Evolutionary conservation across 2,888 invertebrate species (phyloP), one percentile per base, ranked within the genome.

Genomic region (Unio delphinus): DNA sequence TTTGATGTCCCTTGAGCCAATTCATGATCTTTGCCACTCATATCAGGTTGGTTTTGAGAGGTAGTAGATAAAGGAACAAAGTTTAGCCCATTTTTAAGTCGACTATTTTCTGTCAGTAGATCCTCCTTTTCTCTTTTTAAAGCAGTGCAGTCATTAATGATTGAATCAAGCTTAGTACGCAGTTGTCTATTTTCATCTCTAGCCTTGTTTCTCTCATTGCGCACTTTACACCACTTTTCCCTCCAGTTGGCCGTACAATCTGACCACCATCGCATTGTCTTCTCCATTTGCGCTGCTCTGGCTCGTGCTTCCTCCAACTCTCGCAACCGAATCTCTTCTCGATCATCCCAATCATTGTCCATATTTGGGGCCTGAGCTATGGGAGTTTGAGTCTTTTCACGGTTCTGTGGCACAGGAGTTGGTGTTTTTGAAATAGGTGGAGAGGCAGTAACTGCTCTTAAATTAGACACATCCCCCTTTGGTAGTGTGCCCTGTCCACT

Each of bases 241-340:
- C 96, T 92, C 97, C 97, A 97, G 88, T 96, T 96, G 1, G 97
- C 96, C 0, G 98, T 98, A 89, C 99, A 99, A 90, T 98, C 98
- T 66, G 95, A 97, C 98, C 95, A 99, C 98, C 98, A 99, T 72
- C 97, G 80, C 98, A 99, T 98, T 0, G 98, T 99, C 90, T 98
- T 98, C 90, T 99, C 99, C 99, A 99, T 99, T 91, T 99, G 98
- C 0, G 97, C 95, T 23, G 97, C 97, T 75, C 98, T 91, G 5
- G 97, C 96, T 79, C 97, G 92, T 0, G 97, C 97, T 88, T 98
- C 98, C 87, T 98, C 97, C 78, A 99, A 91, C 89, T 99, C 98
- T 64, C 96, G 91, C 84, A 93, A 92, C 18, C 93, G 91, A 70
- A 94, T 90, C 63, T 93, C 93, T 92, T 94, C 89, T 68, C 88